Evolutionary conservation across 1,140 invertebrate genomes (phyloP).

Genomic region (Polypedilum pembai): DNA sequence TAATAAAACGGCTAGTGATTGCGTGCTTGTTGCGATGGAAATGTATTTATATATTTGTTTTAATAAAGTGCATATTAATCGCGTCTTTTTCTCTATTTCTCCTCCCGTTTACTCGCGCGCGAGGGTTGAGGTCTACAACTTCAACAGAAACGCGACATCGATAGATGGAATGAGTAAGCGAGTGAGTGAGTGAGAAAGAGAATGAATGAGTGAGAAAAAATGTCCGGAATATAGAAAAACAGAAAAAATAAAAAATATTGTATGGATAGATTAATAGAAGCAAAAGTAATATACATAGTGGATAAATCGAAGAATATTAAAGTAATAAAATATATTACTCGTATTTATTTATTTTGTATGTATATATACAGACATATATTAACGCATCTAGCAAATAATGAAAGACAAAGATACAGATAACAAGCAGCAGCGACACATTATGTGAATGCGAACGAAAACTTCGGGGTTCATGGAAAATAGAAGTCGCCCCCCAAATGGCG

Average conservation of each 20-base stretch:
- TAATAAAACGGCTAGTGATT: constrained; percentile 13
- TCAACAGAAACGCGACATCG: too few species aligned
- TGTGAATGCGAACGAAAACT: constrained; percentile 16
- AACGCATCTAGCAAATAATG: neutral
- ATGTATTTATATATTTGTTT: constrained; percentile 20
- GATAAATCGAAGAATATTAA: neutral
- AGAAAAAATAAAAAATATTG: neutral
- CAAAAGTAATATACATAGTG: neutral
- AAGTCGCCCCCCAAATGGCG: constrained; percentile 5
- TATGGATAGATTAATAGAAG: neutral
- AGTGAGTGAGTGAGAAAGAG: too few species aligned
- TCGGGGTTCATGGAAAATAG: constrained; percentile 6
- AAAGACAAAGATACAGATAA: constrained; percentile 18
- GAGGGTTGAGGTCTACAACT: neutral
- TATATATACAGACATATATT: neutral
- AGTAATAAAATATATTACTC: neutral
- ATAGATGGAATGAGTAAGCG: too few species aligned
- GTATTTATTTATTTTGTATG: neutral
- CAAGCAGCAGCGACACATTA: constrained; percentile 15
- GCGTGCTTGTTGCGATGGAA: constrained; percentile 15
- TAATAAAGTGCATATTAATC: constrained; percentile 19
- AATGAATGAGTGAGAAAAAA: neutral
- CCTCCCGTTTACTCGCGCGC: neutral
- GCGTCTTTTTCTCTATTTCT: neutral
- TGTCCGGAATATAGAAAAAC: neutral